These are phyloP conservation scores for Echinops telfairi DNA, from an alignment of 2,113 vertebrate genomes.

Conservation along the genomic window DNA sequence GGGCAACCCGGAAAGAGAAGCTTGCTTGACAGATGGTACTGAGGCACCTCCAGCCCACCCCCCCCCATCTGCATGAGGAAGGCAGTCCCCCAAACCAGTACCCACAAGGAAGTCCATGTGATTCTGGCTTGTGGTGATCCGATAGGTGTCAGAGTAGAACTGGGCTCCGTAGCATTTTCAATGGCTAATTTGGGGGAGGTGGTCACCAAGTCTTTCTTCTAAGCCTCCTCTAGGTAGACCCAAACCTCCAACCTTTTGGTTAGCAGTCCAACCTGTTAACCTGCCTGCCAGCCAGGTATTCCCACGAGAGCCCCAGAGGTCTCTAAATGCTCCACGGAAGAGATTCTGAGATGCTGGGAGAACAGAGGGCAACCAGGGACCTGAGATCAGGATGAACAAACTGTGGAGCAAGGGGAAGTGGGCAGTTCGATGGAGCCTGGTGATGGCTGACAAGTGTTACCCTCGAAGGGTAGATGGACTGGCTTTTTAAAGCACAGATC, in stretches of 20 bases:
- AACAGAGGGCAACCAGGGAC: neutral
- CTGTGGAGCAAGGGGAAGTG: neutral
- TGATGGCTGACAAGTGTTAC: neutral
- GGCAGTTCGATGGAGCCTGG: fast-evolving
- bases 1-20: conserved; percentile 4
- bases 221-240: too few relatives aligned
- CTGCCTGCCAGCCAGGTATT: too few relatives aligned
- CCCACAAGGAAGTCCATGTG: neutral
- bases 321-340: neutral
- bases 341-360: neutral
- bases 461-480: too few relatives aligned
- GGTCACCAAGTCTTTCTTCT: too few relatives aligned
- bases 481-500: neutral
- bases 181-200: too few relatives aligned
- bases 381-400: neutral
- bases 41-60: neutral
- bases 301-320: neutral
- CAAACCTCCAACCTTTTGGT: neutral
- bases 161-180: too few relatives aligned
- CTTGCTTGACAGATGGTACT: neutral
- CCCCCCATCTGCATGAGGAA: neutral
- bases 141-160: neutral
- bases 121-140: neutral
- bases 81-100: neutral
- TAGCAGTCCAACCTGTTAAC: neutral